Evolutionary conservation across 2,888 invertebrate genomes (phyloP).

Genomic region (Lymantria dispar): DNA sequence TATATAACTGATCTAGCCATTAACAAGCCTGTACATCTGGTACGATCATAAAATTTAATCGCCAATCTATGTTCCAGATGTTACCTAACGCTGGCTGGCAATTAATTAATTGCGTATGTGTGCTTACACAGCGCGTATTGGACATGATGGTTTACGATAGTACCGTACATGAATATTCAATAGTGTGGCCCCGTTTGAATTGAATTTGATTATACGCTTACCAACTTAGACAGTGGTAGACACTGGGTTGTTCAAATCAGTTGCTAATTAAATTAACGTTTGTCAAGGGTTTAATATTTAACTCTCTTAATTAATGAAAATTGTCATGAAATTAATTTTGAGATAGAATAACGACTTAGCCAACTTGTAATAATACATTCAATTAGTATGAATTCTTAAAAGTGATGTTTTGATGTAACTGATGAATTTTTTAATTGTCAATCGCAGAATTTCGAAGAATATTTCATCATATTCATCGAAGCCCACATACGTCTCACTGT

Average conservation of each 20-base stretch:
- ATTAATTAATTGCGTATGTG: constrained; percentile 71
- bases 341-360: no score
- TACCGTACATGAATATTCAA: constrained; percentile 65
- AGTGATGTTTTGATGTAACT: no score
- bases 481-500: no score
- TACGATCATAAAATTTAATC: constrained; percentile 72
- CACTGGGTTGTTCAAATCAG: constrained; percentile 22
- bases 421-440: no score
- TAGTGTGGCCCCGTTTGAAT: constrained; percentile 45
- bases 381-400: no score
- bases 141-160: constrained; percentile 68
- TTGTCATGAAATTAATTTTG: no score
- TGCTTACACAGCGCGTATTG: constrained; percentile 67
- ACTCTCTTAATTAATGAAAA: no score
- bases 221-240: constrained; percentile 11
- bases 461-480: no score
- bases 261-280: constrained; percentile 29
- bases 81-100: constrained; percentile 63
- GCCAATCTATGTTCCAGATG: constrained; percentile 60
- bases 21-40: constrained; percentile 62
- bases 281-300: neutral
- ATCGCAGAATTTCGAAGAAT: no score
- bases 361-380: no score
- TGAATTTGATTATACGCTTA: constrained; percentile 49
- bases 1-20: constrained; percentile 41